Base-by-base conservation (phyloP, 2,888 invertebrate genomes). In the Mycalesis mineus region DNA sequence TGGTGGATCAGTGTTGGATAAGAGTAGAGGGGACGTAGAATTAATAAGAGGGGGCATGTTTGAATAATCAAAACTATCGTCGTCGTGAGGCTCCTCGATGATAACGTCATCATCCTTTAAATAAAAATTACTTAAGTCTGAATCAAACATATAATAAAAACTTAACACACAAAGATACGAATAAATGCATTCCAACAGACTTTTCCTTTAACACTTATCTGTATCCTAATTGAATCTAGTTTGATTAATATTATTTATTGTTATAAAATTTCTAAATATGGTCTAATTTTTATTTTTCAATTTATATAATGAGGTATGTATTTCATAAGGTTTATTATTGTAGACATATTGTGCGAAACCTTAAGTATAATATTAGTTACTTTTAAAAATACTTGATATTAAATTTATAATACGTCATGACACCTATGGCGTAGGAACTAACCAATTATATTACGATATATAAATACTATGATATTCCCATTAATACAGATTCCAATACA, bases 71-170 rank as follows among this genome's bases (percentile, higher is more conserved):
- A 81, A 75, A 74, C 66, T 73, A 79, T 88, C 86, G 79, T 85
- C 84, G 77, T 88, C 88, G 66, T 77, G 84, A 68, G 86, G 78
- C 80, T 90, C 90, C 79, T 89, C 90, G 84, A 86, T 84, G 85
- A 84, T 82, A 65, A 88, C 84, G 82, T 87, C 86, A 74, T 78
- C 80, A 73, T 80, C 90, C 90, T 91, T 91, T 84, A 91, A 90
- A 88, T 88, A 87, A 84, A 88, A 88, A 84, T 77, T 73, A 70
- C 75, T 80, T 82, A 79, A 78, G 83, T 87, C 82, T 85, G 82
- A 67, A 83, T 84, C 79, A 80, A 77, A 77, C 67, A 68, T 69
- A 73, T 66, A 58, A 65, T 61, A 73, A 56, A 68, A 61, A 65
- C 44, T 29, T 56, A 68, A 69, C 61, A 69, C 63, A 67, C 68